Evolutionary conservation across 2,797 vertebrate genomes (phyloP), one percentile per base, ranked within the genome.

Genomic region (Pseudochirops corinnae): DNA sequence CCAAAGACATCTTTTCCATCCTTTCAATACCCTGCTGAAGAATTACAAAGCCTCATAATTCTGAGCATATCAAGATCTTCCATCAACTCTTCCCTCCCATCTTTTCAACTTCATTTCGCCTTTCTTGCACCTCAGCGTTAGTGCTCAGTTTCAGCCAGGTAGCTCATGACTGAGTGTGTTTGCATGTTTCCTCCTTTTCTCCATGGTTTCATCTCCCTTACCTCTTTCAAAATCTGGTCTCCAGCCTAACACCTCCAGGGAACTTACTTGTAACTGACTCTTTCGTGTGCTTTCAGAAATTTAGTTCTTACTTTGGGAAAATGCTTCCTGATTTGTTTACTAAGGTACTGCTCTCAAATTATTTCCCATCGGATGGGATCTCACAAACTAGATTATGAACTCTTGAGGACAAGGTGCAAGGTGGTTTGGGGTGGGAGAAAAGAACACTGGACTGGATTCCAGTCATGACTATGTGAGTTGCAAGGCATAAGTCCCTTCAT

Each of bases 201-300:
- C 74, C 39, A 87, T 87, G 74, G 21, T 50, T 87, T 11, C 53
- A 52, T 82, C 50, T 94, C 0, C 16, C 24, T 94, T 92, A 52
- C n/a, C 33, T 94, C 53, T 46, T 92, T 96, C 39, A 96, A 82
- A 56, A 91, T 95, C 52, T 93, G n/a, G 0, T 46, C 67, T 82
- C n/a, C 56, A 95, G 28, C 18, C n/a, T 33, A 53, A 1, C 92
- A 95, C 52, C 74, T 57, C 46, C 29, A 82, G 91, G 26, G 94
- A 95, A 29, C 29, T 92, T 90, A 31, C 0, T 24, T n/a, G n/a
- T 21, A 58, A 62, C n/a, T 94, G 90, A 46, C 5, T 95, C 16
- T 95, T 21, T 90, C n/a, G 3, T 96, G 93, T 91, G 11, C 26
- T 94, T 92, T 91, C n/a, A 74, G 3, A 58, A 55, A 82, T 28